Conservation (phyloP, 2,797 vertebrate species). For the Catostomus latipinnis region DNA sequence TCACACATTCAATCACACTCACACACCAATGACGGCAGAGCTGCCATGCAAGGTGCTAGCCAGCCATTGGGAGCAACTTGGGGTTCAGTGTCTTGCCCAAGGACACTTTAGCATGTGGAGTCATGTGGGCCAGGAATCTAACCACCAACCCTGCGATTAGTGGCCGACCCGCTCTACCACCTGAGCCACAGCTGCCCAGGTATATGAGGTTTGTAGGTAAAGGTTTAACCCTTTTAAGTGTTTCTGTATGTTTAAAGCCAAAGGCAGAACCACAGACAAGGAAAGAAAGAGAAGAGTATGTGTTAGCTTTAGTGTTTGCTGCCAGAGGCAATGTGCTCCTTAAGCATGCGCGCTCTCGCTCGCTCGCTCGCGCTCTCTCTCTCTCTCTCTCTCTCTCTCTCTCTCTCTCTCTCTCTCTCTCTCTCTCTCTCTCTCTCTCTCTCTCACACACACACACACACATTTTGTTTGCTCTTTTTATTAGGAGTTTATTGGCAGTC, state of each 20-base stretch:
- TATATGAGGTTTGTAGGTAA: not conserved
- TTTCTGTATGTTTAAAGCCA: constrained; percentile 10
- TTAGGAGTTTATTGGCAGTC: constrained; percentile 53
- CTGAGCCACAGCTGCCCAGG: not conserved
- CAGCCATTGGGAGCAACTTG: no score
- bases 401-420: not conserved
- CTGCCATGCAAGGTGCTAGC: no score
- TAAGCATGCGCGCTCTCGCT: no score
- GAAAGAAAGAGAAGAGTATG: not conserved
- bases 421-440: constrained; percentile 24
- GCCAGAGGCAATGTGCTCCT: constrained; percentile 20
- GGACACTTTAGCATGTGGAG: no score
- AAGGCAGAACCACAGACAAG: not conserved
- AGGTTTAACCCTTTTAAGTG: not conserved
- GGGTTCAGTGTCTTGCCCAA: no score
- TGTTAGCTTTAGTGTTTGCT: constrained; percentile 6
- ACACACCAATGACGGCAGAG: no score
- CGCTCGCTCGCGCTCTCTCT: not conserved
- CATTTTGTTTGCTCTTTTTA: constrained; percentile 49
- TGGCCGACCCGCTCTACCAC: no score
- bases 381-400: constrained; percentile 24
- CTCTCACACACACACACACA: constrained; percentile 17
- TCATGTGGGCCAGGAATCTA: no score
- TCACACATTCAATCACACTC: no score
- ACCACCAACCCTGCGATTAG: no score